phyloP scores from a whole-genome alignment of 2,797 vertebrate species.

The Coracias cyanogaster region DNA sequence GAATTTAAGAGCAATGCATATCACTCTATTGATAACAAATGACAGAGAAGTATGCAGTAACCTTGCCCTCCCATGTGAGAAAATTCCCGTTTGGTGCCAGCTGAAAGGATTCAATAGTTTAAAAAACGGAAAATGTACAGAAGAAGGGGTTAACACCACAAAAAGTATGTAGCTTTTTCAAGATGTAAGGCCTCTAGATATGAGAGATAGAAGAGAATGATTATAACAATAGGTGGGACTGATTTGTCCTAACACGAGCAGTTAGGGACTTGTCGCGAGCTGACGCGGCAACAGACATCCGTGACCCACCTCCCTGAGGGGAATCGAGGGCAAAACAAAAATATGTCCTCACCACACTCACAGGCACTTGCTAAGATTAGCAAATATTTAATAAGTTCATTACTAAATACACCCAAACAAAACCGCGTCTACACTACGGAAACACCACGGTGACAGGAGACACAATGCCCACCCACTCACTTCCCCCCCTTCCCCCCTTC shows the following conservation, averaged over 20 bases:
- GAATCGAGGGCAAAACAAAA: no score
- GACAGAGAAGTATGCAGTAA: not conserved
- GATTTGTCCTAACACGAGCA: not conserved
- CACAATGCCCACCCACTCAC: no score
- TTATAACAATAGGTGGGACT: not conserved
- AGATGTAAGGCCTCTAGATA: not conserved
- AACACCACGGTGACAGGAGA: no score
- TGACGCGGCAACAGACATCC: no score
- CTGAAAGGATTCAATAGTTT: not conserved
- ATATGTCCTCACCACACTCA: no score
- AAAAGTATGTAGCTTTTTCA: not conserved
- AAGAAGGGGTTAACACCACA: not conserved
- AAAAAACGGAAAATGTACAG: not conserved
- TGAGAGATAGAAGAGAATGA: not conserved
- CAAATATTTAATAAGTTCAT: no score
- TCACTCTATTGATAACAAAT: not conserved
- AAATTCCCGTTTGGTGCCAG: not conserved
- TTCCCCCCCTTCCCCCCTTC: no score
- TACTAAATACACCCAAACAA: no score
- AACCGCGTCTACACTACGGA: no score
- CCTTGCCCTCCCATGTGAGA: not conserved
- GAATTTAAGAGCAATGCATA: not conserved
- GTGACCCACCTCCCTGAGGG: no score
- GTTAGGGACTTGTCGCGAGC: not conserved
- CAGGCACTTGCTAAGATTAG: no score